phyloP scores from a whole-genome alignment of 2,888 invertebrate genomes.

The Lysandra coridon region DNA sequence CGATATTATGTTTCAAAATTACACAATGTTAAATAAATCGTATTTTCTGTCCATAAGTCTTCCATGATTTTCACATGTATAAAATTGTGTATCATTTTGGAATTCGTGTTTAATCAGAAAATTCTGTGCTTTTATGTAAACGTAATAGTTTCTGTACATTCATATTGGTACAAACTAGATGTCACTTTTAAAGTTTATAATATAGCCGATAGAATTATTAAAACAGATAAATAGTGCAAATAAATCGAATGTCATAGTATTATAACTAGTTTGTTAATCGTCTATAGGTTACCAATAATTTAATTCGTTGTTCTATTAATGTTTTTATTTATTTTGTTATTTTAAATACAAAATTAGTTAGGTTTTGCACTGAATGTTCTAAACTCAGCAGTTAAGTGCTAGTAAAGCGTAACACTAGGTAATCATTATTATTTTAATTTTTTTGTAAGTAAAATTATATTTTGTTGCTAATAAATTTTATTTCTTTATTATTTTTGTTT shows the following conservation, averaged over 20 bases:
- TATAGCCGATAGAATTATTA: background rate
- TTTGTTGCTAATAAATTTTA: constrained; percentile 28
- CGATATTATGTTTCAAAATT: too few species aligned
- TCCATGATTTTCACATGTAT: background rate
- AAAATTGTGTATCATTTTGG: background rate
- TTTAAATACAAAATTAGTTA: background rate
- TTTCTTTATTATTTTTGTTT: constrained; percentile 23
- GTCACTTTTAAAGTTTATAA: background rate
- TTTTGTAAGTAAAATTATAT: constrained; percentile 20
- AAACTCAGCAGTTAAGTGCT: background rate
- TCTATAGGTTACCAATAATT: background rate
- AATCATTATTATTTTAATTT: background rate
- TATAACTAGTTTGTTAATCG: background rate
- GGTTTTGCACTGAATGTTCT: background rate
- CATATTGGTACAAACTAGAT: background rate
- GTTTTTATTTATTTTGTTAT: background rate
- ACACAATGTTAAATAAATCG: too few species aligned
- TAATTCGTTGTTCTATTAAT: background rate
- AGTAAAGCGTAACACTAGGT: background rate
- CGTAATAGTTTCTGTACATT: background rate
- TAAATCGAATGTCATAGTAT: background rate
- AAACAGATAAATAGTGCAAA: background rate
- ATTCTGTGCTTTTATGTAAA: background rate
- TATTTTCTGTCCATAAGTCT: constrained; percentile 4
- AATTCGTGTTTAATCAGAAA: background rate